These are phyloP conservation scores for Scleropages formosus DNA, from an alignment of 2,797 vertebrate genomes.

Conservation along the genomic window DNA sequence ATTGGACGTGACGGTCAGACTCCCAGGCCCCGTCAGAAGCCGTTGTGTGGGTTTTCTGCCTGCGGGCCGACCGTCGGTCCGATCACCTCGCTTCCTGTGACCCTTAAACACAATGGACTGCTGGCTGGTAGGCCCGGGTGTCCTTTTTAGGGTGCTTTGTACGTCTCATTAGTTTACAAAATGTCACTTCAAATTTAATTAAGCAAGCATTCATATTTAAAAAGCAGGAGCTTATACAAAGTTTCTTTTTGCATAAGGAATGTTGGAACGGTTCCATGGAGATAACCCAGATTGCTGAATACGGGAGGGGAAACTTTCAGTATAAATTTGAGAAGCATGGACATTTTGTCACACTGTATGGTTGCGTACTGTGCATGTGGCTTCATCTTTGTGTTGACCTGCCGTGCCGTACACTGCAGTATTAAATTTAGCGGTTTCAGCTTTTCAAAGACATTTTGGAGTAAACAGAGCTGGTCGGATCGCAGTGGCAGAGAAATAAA, in stretches of 20 bases:
- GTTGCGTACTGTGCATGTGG: too few species aligned
- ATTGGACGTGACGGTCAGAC: not conserved
- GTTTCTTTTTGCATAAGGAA: not conserved
- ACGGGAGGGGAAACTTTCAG: not conserved
- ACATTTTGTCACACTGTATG: not conserved
- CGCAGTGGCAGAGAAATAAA: too few species aligned
- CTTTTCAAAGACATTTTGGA: too few species aligned
- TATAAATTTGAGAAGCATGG: not conserved
- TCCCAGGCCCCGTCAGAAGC: not conserved
- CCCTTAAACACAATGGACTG: not conserved
- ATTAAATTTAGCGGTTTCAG: too few species aligned
- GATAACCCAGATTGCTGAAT: not conserved
- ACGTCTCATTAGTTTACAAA: constrained; percentile 1
- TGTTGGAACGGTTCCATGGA: not conserved
- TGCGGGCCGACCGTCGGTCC: not conserved
- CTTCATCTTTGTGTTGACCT: too few species aligned
- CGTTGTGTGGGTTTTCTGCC: not conserved
- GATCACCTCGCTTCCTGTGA: not conserved
- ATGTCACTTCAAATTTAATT: not conserved
- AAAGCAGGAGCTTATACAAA: not conserved
- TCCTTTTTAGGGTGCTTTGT: not conserved
- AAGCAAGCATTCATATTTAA: not conserved
- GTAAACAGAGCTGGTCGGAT: too few species aligned
- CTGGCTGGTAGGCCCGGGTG: not conserved
- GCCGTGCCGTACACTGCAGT: too few species aligned